Evolutionary conservation across 2,888 invertebrate species (phyloP).

Genomic region (Apoda limacodes): DNA sequence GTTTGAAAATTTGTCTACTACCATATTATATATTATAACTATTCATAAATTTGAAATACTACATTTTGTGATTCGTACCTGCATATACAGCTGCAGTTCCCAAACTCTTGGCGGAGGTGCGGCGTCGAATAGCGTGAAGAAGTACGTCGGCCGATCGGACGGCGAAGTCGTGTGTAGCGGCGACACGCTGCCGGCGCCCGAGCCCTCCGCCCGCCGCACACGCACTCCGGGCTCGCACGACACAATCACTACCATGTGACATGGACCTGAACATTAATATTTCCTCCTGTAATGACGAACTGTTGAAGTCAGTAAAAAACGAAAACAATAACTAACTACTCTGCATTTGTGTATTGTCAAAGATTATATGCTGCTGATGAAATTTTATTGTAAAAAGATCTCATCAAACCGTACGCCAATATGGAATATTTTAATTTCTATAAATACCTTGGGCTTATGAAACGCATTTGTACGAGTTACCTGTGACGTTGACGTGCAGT

Average conservation of each 20-base stretch:
- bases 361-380: no score
- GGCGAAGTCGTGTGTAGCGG: conserved; percentile 47
- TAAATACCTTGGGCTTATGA: no score
- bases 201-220: conserved; percentile 51
- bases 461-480: conserved; percentile 6
- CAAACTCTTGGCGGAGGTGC: conserved; percentile 6
- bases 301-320: neutral
- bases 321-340: no score
- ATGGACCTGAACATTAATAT: conserved; percentile 22
- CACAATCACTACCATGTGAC: conserved; percentile 60
- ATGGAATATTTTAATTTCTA: no score
- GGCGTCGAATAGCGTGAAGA: conserved; percentile 21
- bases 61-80: no score
- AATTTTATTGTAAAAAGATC: no score
- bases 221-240: conserved; percentile 66
- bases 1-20: no score
- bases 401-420: no score
- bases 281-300: neutral
- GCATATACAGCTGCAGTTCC: conserved; percentile 10
- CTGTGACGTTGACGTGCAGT: conserved; percentile 15
- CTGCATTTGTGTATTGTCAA: no score
- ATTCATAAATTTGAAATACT: no score
- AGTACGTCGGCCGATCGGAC: conserved; percentile 24
- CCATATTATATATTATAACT: no score
- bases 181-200: conserved; percentile 70